phyloP scores from a whole-genome alignment of 2,888 invertebrate species.

The Chromoteleia sp. region DNA sequence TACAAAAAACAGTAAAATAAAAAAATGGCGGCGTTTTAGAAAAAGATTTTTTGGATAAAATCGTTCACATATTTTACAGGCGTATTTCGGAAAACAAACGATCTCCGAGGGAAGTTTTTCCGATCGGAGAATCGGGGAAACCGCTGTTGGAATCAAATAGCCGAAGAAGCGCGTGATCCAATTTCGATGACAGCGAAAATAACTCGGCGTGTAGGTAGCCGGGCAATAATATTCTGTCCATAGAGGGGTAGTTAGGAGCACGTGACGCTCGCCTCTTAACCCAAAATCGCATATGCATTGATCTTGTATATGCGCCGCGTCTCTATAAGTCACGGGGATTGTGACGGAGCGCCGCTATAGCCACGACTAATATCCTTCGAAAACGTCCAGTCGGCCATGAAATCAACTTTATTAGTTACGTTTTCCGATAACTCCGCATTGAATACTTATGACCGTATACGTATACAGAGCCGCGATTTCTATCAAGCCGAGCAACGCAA shows the following conservation, averaged over 20 bases:
- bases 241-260: constrained; percentile 82
- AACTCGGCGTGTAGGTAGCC: constrained; percentile 58
- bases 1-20: too few relatives aligned
- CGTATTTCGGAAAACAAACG: neutral
- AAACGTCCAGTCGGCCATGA: constrained; percentile 81
- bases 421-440: constrained; percentile 69
- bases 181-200: constrained; percentile 66
- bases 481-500: constrained; percentile 41
- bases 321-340: constrained; percentile 60
- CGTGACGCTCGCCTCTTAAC: constrained; percentile 83
- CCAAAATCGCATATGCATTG: constrained; percentile 76
- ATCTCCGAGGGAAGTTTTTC: neutral
- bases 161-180: constrained; percentile 44
- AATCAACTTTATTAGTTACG: constrained; percentile 82
- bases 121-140: constrained; percentile 1
- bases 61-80: neutral
- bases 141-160: constrained; percentile 12
- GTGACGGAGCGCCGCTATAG: constrained; percentile 53
- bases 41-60: too few relatives aligned
- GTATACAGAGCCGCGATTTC: constrained; percentile 49
- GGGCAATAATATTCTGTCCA: constrained; percentile 83
- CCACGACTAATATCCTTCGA: constrained; percentile 73
- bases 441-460: constrained; percentile 64
- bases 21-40: too few relatives aligned
- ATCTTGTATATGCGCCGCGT: constrained; percentile 68